A percentile compares a stretch with the other conserved stretches of the same genome.
phyloP scores from a whole-genome alignment of 2,113 vertebrate species.

The Barbus barbus region DNA sequence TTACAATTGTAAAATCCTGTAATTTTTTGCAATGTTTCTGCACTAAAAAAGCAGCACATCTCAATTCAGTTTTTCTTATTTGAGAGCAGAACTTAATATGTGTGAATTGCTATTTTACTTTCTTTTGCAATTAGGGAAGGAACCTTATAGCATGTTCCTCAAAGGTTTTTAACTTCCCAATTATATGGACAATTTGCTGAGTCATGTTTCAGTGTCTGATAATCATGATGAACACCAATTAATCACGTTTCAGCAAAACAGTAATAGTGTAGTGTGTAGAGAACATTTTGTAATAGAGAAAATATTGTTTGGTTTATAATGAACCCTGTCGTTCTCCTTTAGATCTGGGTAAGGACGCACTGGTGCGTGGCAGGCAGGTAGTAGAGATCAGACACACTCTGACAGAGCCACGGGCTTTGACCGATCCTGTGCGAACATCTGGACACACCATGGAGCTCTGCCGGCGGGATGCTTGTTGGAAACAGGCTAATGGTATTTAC shows the following conservation, averaged over 20 bases:
- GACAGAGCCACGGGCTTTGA: conserved; percentile 82
- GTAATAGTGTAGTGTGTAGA: neutral
- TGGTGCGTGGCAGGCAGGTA: conserved; percentile 83
- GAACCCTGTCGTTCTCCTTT: neutral
- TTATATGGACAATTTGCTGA: neutral
- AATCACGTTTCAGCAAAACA: neutral
- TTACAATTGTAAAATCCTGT: neutral
- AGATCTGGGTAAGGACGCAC: conserved; percentile 82
- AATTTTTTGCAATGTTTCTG: neutral
- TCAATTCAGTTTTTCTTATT: neutral
- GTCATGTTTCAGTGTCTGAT: neutral
- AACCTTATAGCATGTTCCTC: neutral
- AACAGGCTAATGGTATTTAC: conserved; percentile 70
- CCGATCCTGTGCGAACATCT: conserved; percentile 69
- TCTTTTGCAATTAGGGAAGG: neutral
- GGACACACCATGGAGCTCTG: conserved; percentile 69
- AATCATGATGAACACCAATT: too few relatives aligned
- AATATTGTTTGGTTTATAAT: neutral
- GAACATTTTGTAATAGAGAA: neutral
- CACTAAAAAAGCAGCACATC: neutral
- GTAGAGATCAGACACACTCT: conserved; percentile 88
- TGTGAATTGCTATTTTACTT: neutral
- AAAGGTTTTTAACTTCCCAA: neutral
- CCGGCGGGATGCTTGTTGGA: conserved; percentile 73
- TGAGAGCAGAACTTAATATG: neutral